phyloP scores from a whole-genome alignment of 2,888 invertebrate genomes.

The Thera britannica region DNA sequence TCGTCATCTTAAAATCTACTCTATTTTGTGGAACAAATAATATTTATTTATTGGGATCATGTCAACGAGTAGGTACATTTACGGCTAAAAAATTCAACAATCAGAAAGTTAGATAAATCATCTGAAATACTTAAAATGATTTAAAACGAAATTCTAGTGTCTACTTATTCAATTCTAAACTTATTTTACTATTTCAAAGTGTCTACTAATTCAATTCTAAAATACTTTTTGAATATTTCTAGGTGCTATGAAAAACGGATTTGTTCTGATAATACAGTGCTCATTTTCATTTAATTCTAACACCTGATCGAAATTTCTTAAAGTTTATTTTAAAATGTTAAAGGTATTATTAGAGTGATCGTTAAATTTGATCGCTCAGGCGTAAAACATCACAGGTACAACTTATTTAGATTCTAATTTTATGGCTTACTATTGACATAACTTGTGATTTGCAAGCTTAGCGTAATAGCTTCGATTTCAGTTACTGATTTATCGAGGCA shows the following conservation, averaged over 20 bases:
- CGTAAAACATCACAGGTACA: constrained; percentile 46
- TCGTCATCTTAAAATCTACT: no score
- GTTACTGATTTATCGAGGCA: background rate
- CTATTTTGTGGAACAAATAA: no score
- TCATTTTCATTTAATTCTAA: constrained; percentile 24
- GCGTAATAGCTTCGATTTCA: background rate
- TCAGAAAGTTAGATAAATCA: background rate
- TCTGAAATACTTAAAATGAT: background rate
- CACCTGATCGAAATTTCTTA: constrained; percentile 30
- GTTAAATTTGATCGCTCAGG: constrained; percentile 34
- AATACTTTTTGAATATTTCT: constrained; percentile 15
- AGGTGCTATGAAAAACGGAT: constrained; percentile 9
- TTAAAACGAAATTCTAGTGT: background rate
- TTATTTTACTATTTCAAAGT: background rate
- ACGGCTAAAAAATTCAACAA: no score
- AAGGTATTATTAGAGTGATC: constrained; percentile 24
- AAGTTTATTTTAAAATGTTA: constrained; percentile 36
- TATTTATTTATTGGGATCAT: no score
- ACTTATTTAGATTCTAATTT: constrained; percentile 56
- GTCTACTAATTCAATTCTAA: constrained; percentile 10
- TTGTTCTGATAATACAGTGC: constrained; percentile 7
- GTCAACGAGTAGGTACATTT: no score
- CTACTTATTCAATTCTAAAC: constrained; percentile 7
- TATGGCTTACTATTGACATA: constrained; percentile 31
- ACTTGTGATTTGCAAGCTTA: background rate